Conservation (phyloP, 2,113 vertebrate genomes). For the Protobothrops mucrosquamatus region DNA sequence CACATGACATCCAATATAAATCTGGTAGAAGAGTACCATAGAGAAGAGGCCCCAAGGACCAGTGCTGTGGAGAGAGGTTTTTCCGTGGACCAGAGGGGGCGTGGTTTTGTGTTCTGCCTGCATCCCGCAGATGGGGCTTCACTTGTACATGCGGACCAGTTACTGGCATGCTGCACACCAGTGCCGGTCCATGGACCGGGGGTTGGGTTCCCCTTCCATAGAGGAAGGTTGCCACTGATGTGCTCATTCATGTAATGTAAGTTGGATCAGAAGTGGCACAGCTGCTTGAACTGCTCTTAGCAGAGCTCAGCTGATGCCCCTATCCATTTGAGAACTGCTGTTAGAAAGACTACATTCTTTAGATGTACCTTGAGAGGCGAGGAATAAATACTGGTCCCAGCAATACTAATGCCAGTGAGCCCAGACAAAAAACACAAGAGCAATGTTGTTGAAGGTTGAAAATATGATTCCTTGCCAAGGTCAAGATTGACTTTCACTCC, state of each 20-base stretch:
- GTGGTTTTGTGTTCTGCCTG: too few species aligned
- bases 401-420: neutral
- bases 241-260: neutral
- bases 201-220: neutral
- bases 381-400: neutral
- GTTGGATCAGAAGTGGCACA: neutral
- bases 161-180: too few species aligned
- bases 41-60: too few species aligned
- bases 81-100: too few species aligned
- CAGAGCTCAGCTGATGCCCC: neutral
- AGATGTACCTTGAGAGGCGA: neutral
- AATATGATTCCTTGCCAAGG: neutral
- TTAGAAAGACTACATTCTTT: neutral
- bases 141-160: too few species aligned
- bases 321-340: neutral
- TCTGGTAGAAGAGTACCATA: neutral
- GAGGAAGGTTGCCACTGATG: neutral
- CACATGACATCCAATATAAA: neutral
- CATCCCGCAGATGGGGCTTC: too few species aligned
- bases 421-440: neutral
- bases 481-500: neutral
- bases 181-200: too few species aligned
- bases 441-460: neutral
- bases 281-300: neutral
- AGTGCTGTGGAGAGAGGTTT: too few species aligned